Evolutionary conservation across 2,113 vertebrate species (phyloP).

Genomic region (Numida meleagris): DNA sequence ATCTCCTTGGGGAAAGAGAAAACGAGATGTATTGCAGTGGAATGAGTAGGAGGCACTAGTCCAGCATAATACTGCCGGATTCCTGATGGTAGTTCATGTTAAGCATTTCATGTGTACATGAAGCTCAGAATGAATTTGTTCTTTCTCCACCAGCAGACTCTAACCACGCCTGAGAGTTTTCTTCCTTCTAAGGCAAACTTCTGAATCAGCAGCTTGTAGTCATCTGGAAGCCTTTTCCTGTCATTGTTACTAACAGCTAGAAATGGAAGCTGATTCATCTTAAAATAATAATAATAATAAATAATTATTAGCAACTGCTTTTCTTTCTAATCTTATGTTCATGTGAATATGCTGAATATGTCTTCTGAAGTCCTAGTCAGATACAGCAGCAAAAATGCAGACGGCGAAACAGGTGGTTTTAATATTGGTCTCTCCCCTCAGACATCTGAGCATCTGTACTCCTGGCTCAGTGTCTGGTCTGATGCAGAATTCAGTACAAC

Average conservation of each 20-base stretch:
- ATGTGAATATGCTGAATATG: not conserved
- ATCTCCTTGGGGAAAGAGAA: slow-evolving; percentile 53
- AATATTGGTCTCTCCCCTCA: not conserved
- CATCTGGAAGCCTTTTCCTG: slow-evolving; percentile 62
- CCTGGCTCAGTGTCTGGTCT: not conserved
- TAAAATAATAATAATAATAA: not conserved
- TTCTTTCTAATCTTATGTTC: slow-evolving; percentile 11
- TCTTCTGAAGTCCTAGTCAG: not conserved
- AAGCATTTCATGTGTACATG: slow-evolving; percentile 46
- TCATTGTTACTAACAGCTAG: slow-evolving; percentile 42
- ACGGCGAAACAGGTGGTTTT: not conserved
- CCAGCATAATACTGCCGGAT: not conserved
- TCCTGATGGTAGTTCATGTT: slow-evolving; percentile 30
- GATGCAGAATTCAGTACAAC: not conserved
- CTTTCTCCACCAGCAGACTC: slow-evolving; percentile 33
- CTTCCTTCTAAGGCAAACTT: slow-evolving; percentile 81
- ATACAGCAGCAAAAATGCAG: slow-evolving; percentile 25
- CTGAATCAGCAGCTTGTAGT: slow-evolving; percentile 76
- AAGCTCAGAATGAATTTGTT: slow-evolving; percentile 46
- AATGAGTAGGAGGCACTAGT: slow-evolving; percentile 35
- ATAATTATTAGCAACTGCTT: slow-evolving; percentile 6
- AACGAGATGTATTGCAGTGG: slow-evolving; percentile 10
- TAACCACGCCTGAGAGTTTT: slow-evolving; percentile 69
- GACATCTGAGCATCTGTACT: not conserved
- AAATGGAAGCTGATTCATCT: slow-evolving; percentile 14